Evolutionary conservation across 2,113 vertebrate genomes (phyloP).

Genomic region (Castor canadensis): DNA sequence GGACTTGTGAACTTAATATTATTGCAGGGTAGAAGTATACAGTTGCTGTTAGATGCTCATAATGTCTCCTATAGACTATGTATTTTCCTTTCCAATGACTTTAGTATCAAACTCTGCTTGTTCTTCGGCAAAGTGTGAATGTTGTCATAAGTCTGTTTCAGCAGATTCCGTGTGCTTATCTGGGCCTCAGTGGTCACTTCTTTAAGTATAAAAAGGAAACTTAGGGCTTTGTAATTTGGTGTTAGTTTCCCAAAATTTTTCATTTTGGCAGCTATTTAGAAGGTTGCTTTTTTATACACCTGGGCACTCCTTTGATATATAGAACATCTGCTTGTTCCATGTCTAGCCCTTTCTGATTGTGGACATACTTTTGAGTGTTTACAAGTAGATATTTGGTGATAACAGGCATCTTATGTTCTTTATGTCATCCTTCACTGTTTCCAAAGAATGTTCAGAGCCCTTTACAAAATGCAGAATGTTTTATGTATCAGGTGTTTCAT

Average conservation of each 20-base stretch:
- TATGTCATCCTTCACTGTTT: not conserved
- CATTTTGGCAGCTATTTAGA: not conserved
- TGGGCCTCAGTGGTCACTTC: not conserved
- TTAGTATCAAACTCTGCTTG: conserved; percentile 1
- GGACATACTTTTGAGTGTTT: conserved; percentile 31
- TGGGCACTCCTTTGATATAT: not conserved
- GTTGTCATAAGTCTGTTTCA: conserved; percentile 24
- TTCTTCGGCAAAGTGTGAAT: not conserved
- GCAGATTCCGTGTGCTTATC: not conserved
- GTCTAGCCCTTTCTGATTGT: not conserved
- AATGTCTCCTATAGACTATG: not conserved
- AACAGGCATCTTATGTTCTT: not conserved
- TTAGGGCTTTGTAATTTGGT: conserved; percentile 2
- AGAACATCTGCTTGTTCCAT: not conserved
- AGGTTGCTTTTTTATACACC: not conserved
- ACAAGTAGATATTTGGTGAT: conserved; percentile 8
- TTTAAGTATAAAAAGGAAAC: conserved; percentile 17
- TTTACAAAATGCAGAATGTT: conserved; percentile 11
- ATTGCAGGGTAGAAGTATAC: not conserved
- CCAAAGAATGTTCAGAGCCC: not conserved
- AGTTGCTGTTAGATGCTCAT: not conserved
- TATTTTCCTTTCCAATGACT: conserved; percentile 41
- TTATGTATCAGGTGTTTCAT: not conserved
- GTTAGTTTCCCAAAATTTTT: conserved; percentile 16
- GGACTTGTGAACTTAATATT: not conserved